A percentile compares a stretch with the other conserved stretches of the same genome.
Conservation (phyloP, 2,888 invertebrate species). For the Synergus umbraculus region DNA sequence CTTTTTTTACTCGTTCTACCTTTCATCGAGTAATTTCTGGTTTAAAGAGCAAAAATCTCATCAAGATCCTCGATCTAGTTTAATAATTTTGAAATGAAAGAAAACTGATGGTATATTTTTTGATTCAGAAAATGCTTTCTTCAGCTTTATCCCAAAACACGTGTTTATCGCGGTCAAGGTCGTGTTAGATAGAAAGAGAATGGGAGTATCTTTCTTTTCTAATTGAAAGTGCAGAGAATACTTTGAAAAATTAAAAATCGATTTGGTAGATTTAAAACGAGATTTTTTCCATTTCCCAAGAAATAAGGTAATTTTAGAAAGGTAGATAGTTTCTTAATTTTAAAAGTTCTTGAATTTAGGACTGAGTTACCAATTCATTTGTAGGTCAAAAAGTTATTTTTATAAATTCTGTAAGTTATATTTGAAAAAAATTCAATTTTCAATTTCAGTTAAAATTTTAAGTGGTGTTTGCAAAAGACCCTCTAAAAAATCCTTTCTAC, state of each 20-base stretch:
- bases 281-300: background rate
- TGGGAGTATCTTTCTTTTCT: background rate
- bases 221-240: background rate
- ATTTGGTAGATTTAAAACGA: background rate
- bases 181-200: background rate
- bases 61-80: background rate
- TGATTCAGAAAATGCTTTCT: constrained; percentile 8
- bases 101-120: background rate
- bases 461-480: background rate
- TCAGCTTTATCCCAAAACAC: constrained; percentile 9
- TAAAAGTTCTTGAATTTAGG: background rate
- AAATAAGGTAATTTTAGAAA: background rate
- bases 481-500: background rate
- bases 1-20: background rate
- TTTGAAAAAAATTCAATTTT: no score
- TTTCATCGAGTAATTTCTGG: background rate
- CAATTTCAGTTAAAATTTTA: background rate
- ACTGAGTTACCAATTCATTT: no score
- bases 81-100: background rate
- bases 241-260: constrained; percentile 11
- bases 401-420: no score
- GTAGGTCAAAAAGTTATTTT: no score
- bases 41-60: background rate
- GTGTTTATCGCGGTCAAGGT: constrained; percentile 30
- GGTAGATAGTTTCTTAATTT: background rate